Conservation (phyloP, 2,797 vertebrate species). For the Pantherophis vulpinus region DNA sequence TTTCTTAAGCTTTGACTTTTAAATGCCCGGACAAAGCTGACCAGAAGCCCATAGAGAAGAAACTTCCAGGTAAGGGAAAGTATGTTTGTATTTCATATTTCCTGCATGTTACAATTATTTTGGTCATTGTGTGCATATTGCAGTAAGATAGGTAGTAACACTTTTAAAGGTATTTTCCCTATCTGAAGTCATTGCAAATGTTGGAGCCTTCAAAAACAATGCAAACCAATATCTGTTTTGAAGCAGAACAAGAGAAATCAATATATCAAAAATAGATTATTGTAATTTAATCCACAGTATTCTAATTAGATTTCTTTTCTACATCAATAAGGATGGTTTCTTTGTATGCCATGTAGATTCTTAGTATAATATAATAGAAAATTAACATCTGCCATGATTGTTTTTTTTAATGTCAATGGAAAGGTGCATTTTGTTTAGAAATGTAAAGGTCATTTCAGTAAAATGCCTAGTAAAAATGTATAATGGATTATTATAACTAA, state of each 20-base stretch:
- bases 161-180: not conserved
- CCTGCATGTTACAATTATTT: not conserved
- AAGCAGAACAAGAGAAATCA: not conserved
- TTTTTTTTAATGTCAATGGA: not conserved
- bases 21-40: constrained; percentile 79
- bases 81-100: not conserved
- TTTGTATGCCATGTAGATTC: not conserved
- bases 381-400: not conserved
- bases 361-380: not conserved
- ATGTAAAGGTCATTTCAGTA: not conserved
- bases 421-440: not conserved
- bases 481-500: not conserved
- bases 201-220: not conserved
- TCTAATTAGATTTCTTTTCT: not conserved
- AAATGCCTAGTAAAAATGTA: not conserved
- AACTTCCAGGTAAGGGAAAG: constrained; percentile 82
- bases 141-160: not conserved
- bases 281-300: not conserved
- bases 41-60: constrained; percentile 80
- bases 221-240: not conserved
- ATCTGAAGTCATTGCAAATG: not conserved
- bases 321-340: not conserved
- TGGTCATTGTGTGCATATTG: not conserved
- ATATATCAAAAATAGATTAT: not conserved
- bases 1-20: constrained; percentile 81